Evolutionary conservation across 2,113 vertebrate species (phyloP).

Genomic region (Corythaixoides concolor): DNA sequence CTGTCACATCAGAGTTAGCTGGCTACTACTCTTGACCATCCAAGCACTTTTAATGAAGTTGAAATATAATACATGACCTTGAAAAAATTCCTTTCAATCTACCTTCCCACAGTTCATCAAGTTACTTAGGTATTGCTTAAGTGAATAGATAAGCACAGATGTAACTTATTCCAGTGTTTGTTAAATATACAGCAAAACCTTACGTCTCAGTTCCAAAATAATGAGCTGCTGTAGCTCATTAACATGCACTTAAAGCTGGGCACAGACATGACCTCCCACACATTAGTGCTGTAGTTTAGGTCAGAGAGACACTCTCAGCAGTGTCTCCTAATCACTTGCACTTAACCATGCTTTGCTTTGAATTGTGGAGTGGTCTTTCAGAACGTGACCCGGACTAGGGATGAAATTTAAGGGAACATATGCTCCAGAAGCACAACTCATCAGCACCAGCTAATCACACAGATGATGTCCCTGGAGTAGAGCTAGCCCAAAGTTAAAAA

Average conservation of each 20-base stretch:
- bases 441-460: neutral
- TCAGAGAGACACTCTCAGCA: neutral
- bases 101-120: neutral
- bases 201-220: neutral
- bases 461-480: neutral
- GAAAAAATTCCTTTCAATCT: neutral
- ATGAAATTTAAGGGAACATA: neutral
- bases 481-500: neutral
- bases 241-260: neutral
- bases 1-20: neutral
- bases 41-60: neutral
- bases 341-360: neutral
- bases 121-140: neutral
- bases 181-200: neutral
- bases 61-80: neutral
- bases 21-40: neutral
- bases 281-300: neutral
- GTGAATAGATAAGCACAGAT: neutral
- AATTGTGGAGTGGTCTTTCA: neutral
- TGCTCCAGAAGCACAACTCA: rapidly evolving
- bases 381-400: neutral
- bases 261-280: neutral
- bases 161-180: neutral
- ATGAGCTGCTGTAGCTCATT: neutral
- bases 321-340: neutral